Percentiles rank a stretch among this genome's conserved stretches.
phyloP scores from a whole-genome alignment of 2,888 invertebrate species.

The Tricholauxania praeusta region DNA sequence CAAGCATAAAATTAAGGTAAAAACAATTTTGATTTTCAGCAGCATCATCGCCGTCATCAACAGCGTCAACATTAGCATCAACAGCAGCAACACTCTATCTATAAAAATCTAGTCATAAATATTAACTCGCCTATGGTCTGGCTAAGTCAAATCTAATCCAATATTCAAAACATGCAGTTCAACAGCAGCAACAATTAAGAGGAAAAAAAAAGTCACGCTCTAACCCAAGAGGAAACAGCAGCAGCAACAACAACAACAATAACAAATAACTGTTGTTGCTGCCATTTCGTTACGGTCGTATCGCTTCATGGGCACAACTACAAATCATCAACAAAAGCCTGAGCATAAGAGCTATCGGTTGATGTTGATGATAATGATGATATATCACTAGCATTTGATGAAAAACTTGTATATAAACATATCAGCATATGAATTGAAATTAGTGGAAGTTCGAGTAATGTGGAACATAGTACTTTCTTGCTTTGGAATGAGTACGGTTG shows the following conservation, averaged over 20 bases:
- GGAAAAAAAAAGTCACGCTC: not conserved
- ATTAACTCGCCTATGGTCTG: not conserved
- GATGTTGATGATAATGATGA: no score
- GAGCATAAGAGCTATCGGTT: no score
- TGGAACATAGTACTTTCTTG: no score
- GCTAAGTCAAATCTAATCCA: slow-evolving; percentile 7
- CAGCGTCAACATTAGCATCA: not conserved
- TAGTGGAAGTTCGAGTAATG: no score
- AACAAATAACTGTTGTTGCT: slow-evolving; percentile 10
- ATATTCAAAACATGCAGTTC: slow-evolving; percentile 15
- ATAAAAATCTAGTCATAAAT: not conserved
- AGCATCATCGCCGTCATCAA: not conserved
- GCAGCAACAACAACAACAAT: slow-evolving; percentile 6
- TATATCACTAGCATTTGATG: no score
- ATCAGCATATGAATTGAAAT: no score
- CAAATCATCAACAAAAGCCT: not conserved
- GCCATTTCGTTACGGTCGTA: slow-evolving; percentile 9
- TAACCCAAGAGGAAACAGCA: not conserved
- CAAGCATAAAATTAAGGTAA: no score
- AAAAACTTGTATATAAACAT: no score
- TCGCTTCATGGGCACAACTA: slow-evolving; percentile 14
- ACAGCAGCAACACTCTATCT: slow-evolving; percentile 33
- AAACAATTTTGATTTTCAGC: no score
- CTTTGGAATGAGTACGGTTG: no score
- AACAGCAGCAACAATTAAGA: not conserved